Conservation (phyloP, 2,888 invertebrate species). For the Torymus tubicola region DNA sequence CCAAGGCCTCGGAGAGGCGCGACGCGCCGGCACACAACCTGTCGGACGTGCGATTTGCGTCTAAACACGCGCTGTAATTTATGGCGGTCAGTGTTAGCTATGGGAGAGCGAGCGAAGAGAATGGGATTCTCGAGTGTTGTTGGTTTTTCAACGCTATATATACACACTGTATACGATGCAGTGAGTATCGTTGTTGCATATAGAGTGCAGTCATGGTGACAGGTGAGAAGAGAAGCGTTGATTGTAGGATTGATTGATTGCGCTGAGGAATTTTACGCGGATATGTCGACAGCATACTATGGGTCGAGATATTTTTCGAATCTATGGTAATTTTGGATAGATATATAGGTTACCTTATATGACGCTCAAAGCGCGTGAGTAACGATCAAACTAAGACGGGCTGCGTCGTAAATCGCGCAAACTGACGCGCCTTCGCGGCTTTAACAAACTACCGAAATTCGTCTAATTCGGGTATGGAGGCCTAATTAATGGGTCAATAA, state of each 20-base stretch:
- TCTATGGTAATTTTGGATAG: too few relatives aligned
- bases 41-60: constrained; percentile 25
- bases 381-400: too few relatives aligned
- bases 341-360: too few relatives aligned
- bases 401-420: too few relatives aligned
- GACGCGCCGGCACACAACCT: constrained; percentile 2
- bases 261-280: neutral
- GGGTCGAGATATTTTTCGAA: neutral
- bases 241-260: constrained; percentile 41
- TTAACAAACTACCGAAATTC: too few relatives aligned
- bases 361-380: too few relatives aligned
- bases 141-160: constrained; percentile 1
- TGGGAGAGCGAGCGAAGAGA: neutral
- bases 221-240: constrained; percentile 7
- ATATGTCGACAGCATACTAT: neutral
- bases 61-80: constrained; percentile 44
- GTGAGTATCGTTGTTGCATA: too few relatives aligned
- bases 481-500: too few relatives aligned
- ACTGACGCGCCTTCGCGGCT: too few relatives aligned
- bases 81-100: constrained; percentile 3
- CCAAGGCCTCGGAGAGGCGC: constrained; percentile 20
- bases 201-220: neutral
- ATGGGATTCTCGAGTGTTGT: neutral
- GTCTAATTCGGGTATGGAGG: too few relatives aligned
- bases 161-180: neutral